These are phyloP conservation scores for Ceyx erithaca DNA, from an alignment of 2,797 vertebrate genomes.

Conservation along the genomic window DNA sequence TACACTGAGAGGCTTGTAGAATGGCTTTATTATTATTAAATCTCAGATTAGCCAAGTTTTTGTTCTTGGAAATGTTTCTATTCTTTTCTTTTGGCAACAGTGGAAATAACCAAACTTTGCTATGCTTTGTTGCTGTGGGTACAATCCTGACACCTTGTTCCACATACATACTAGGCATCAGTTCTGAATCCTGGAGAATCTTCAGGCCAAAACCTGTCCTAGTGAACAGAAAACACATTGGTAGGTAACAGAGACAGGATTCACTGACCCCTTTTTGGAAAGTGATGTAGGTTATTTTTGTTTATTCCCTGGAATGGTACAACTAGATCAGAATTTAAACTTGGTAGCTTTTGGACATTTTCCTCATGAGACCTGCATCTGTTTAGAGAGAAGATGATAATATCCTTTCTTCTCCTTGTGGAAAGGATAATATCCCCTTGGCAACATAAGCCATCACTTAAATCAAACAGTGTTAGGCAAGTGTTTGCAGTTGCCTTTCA, in stretches of 20 bases:
- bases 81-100: not conserved
- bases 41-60: not conserved
- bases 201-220: not conserved
- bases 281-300: not conserved
- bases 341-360: not conserved
- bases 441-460: not conserved
- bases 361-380: not conserved
- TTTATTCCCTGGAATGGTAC: not conserved
- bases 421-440: not conserved
- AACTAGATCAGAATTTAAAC: not conserved
- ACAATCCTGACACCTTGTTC: not conserved
- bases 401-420: not conserved
- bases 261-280: not conserved
- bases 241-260: not conserved
- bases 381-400: not conserved
- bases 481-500: slow-evolving; percentile 1
- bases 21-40: not conserved
- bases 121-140: not conserved
- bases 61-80: not conserved
- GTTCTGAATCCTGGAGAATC: not conserved
- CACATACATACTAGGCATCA: not conserved
- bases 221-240: not conserved
- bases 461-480: not conserved
- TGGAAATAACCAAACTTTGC: not conserved
- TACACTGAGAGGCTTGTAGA: not conserved